Conservation (phyloP, 2,888 invertebrate genomes). For the Parapristionchus giblindavisi region DNA sequence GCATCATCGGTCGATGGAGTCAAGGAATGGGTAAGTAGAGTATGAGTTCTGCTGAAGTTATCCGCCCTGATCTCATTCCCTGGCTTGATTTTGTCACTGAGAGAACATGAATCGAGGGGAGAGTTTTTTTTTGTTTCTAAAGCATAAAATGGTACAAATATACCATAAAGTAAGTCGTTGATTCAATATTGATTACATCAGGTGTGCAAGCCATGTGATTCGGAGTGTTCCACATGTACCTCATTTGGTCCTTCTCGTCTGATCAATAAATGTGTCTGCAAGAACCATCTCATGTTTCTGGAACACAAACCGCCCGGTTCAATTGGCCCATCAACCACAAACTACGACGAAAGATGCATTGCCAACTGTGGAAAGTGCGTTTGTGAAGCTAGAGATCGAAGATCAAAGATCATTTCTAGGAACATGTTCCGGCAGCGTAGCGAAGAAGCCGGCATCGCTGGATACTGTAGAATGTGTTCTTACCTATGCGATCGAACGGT, state of each 20-base stretch:
- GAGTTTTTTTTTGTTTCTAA: background rate
- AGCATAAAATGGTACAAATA: background rate
- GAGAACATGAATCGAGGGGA: background rate
- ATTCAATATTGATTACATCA: constrained; percentile 12
- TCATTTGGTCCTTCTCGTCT: background rate
- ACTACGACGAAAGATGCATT: background rate
- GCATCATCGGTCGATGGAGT: background rate
- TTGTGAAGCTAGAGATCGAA: background rate
- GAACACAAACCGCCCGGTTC: background rate
- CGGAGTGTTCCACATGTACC: constrained; percentile 21
- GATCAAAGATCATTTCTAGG: no score
- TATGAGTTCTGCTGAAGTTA: background rate
- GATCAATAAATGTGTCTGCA: constrained; percentile 26
- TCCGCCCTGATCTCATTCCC: background rate
- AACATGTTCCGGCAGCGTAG: background rate
- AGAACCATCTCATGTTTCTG: background rate
- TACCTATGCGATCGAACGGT: background rate
- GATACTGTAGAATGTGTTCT: background rate
- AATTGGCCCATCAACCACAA: background rate
- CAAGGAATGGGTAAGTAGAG: constrained; percentile 13
- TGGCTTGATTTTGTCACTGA: background rate
- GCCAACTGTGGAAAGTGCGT: background rate
- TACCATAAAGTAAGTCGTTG: background rate
- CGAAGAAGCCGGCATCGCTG: background rate
- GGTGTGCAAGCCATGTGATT: constrained; percentile 33